Base-by-base conservation (phyloP, 2,888 invertebrate genomes). In the Rhodophaea formosa region DNA sequence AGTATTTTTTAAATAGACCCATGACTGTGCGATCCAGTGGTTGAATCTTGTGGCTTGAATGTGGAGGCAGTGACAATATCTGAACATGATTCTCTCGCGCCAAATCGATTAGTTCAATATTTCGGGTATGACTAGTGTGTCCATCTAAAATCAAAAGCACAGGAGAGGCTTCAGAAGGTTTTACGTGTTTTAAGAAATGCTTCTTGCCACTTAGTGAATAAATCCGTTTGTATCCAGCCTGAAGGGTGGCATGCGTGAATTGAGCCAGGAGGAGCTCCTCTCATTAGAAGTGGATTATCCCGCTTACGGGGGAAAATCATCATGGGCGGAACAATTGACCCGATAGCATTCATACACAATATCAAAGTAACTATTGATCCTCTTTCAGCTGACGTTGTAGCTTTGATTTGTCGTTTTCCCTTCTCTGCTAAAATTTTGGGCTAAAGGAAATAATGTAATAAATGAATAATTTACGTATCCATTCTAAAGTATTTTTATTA, bases 251-350 rank as follows among this genome's bases (percentile, higher is more conserved):
- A 53, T 8, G n/a, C n/a, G n/a, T n/a, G n/a, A n/a, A n/a, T n/a
- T 14, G 65, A 45, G 46, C 68, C 67, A 53, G 42, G 57, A 8
- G 69, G 68, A 46, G 64, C 65, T 7, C 32, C 32, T 32, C 7
- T 32, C 45, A 47, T 56, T 15, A 30, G 3, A 32, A 32, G 32
- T 32, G 32, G 32, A 6, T 6, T 2, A 7, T 58, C 57, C 7
- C 59, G 57, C 59, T 69, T 68, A 1, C 67, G 43, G 1, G 69
- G 70, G 42, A 71, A 72, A 43, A 72, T 69, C 39, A 69, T 62
- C 65, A 69, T 63, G 0, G 45, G 23, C 23, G 23, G 23, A 23
- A 23, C 23, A 3, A 23, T 3, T 23, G 23, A 23, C 3, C 23
- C 23, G 23, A 2, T 23, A 23, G 23, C 23, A 23, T 23, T 23